Conservation (phyloP, 2,797 vertebrate species). For the Sternarchorhynchus goeldii region DNA sequence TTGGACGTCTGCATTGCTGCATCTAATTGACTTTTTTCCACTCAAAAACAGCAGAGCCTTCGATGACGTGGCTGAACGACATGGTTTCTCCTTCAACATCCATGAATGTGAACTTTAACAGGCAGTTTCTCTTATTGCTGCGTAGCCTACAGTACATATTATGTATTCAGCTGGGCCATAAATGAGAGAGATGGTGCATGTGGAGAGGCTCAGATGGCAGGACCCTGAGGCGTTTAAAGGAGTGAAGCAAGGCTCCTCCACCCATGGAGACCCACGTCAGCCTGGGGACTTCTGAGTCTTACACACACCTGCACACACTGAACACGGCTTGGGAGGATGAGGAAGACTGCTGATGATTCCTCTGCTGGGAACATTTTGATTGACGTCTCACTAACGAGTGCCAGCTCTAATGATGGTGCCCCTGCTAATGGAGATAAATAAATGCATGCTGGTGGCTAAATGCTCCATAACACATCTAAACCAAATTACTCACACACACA, state of each 20-base stretch:
- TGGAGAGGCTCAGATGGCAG: slow-evolving; percentile 69
- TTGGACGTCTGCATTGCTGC: slow-evolving; percentile 75
- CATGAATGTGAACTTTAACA: slow-evolving; percentile 54
- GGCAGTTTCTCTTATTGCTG: slow-evolving; percentile 60
- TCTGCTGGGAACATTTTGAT: slow-evolving; percentile 42
- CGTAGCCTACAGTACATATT: slow-evolving; percentile 62
- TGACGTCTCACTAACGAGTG: slow-evolving; percentile 50
- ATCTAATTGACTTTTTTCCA: slow-evolving; percentile 64
- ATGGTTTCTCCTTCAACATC: slow-evolving; percentile 11
- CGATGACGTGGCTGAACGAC: not conserved
- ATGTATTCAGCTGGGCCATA: slow-evolving; percentile 69
- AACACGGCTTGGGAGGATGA: slow-evolving; percentile 2
- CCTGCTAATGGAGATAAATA: slow-evolving; percentile 52
- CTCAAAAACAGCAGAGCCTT: slow-evolving; percentile 3
- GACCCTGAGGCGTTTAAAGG: slow-evolving; percentile 67
- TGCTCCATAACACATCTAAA: slow-evolving; percentile 9
- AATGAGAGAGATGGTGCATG: slow-evolving; percentile 69
- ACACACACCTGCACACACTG: slow-evolving; percentile 27
- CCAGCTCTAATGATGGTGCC: slow-evolving; percentile 42
- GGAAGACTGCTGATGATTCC: slow-evolving; percentile 25
- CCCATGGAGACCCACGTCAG: slow-evolving; percentile 20
- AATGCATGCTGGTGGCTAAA: slow-evolving; percentile 43
- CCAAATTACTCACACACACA: too few species aligned
- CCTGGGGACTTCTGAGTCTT: too few species aligned
- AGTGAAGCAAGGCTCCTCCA: slow-evolving; percentile 41